Conservation (phyloP, 2,113 vertebrate genomes). For the Cardinalis cardinalis region DNA sequence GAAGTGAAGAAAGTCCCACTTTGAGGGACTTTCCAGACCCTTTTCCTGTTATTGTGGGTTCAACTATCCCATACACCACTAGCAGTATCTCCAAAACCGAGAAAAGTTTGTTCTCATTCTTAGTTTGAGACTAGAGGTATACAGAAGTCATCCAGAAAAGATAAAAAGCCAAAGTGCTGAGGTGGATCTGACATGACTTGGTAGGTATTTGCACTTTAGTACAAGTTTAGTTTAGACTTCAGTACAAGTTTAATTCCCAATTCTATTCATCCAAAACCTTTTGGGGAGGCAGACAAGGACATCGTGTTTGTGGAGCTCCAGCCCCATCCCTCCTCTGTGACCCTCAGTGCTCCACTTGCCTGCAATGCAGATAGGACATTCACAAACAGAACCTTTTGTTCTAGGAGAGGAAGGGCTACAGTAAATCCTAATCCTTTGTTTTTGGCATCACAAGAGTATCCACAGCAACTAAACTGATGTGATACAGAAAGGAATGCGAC, state of each 20-base stretch:
- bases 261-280: not conserved
- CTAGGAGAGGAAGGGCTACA: not conserved
- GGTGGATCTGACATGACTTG: not conserved
- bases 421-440: conserved; percentile 46
- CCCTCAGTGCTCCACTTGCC: not conserved
- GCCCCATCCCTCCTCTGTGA: not conserved
- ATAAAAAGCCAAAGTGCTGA: not conserved
- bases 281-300: not conserved
- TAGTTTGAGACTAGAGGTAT: not conserved
- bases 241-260: not conserved
- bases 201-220: not conserved
- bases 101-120: not conserved
- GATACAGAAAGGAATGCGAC: conserved; percentile 61
- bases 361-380: not conserved
- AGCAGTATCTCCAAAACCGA: not conserved
- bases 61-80: not conserved
- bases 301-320: not conserved
- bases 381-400: conserved; percentile 39
- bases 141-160: not conserved
- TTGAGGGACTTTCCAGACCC: not conserved
- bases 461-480: conserved; percentile 56
- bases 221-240: not conserved
- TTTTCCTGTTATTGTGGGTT: not conserved
- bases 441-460: conserved; percentile 62
- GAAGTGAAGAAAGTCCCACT: too few species aligned